Evolutionary conservation across 2,888 invertebrate species (phyloP).

Genomic region (Agonopterix subpropinquella): DNA sequence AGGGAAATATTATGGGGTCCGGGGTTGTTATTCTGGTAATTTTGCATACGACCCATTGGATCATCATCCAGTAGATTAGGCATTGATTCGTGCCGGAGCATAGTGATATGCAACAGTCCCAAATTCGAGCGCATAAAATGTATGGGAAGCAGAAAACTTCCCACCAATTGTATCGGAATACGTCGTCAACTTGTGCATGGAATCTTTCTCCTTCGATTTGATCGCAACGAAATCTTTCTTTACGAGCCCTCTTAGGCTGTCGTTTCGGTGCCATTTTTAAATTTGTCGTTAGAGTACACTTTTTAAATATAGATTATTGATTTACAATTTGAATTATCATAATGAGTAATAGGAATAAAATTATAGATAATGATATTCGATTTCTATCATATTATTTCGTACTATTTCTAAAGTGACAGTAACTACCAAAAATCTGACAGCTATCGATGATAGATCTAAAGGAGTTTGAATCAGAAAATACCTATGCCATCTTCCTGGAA

Average conservation of each 20-base stretch:
- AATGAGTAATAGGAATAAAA: too few species aligned
- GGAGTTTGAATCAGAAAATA: too few species aligned
- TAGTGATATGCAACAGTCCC: slow-evolving; percentile 44
- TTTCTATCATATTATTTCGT: too few species aligned
- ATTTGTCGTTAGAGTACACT: background rate
- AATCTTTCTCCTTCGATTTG: slow-evolving; percentile 38
- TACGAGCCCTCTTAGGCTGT: slow-evolving; percentile 19
- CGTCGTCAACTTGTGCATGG: slow-evolving; percentile 38
- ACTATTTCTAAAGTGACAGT: too few species aligned
- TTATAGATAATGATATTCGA: too few species aligned
- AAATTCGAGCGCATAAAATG: slow-evolving; percentile 42
- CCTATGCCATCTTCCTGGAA: too few species aligned
- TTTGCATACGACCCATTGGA: slow-evolving; percentile 60
- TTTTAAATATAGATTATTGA: background rate
- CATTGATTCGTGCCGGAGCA: slow-evolving; percentile 56
- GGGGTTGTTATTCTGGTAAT: slow-evolving; percentile 46
- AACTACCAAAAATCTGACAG: too few species aligned
- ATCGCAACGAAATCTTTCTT: slow-evolving; percentile 30
- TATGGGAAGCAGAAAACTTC: slow-evolving; percentile 62
- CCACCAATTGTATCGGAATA: slow-evolving; percentile 51
- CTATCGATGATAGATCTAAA: too few species aligned
- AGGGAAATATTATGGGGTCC: slow-evolving; percentile 54
- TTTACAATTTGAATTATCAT: background rate
- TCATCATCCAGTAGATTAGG: slow-evolving; percentile 53
- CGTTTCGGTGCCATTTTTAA: slow-evolving; percentile 29